Evolutionary conservation across 2,797 vertebrate species (phyloP), one percentile per base, ranked within the genome.

Genomic region (Schizopygopsis malacanthus): DNA sequence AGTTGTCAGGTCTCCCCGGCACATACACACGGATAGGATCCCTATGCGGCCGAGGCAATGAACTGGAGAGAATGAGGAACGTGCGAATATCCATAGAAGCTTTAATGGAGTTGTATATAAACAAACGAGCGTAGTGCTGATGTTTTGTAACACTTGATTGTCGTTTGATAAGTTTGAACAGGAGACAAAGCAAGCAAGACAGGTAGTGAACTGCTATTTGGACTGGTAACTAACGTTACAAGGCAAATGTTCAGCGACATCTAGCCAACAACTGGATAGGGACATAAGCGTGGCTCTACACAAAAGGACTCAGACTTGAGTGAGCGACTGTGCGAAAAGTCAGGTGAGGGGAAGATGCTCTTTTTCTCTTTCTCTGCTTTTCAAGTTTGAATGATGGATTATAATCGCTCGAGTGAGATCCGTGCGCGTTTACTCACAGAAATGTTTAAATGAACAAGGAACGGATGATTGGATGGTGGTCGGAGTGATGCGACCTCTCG

Each of bases 1-100:
- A 92, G 95, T 94, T 89, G 88, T 95, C 87, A 93, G 75, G 91
- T 89, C 91, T 86, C 81, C 81, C 87, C 91, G 83, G 87, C 91
- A 86, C 90, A 87, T 88, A 85, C 90, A 90, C 89, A 88, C 93
- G 84, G 87, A 73, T 85, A 81, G 88, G 86, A 88, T 85, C 89
- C 76, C 82, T 87, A 84, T 88, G 90, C 93, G 88, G 90, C 76
- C 92, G 89, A 89, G 88, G 89, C 94, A 92, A 94, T 94, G 84
- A 72, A 73, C 67, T 95, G 93, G 94, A 93, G 65, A 80, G 84
- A 84, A 84, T 80, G 65, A 72, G 82, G 78, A 86, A 84, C 82
- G 87, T 69, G 85, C 84, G 84, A 86, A 54, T 84, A 79, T 83
- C 69, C 75, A 79, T 76, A 52, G 52, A 85, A 56, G 86, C 85